phyloP scores from a whole-genome alignment of 1,140 invertebrate genomes.

The Lordiphosa clarofinis region DNA sequence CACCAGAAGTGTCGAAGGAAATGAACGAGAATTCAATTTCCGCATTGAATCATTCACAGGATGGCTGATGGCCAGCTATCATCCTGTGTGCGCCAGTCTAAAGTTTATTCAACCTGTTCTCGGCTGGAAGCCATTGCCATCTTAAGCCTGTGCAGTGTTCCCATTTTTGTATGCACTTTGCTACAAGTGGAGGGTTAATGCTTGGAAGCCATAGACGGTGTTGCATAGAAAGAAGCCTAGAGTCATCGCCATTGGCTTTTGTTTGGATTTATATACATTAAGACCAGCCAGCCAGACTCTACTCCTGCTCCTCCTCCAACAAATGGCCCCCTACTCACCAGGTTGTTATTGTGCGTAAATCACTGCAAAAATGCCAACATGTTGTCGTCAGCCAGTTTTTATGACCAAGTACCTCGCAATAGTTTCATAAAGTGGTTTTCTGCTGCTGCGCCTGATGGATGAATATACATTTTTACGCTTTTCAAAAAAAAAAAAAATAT shows the following conservation, averaged over 20 bases:
- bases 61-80: slow-evolving; percentile 21
- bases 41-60: slow-evolving; percentile 31
- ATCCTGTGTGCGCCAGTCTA: slow-evolving; percentile 35
- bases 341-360: slow-evolving; percentile 37
- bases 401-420: slow-evolving; percentile 17
- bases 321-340: neutral
- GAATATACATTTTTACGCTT: slow-evolving; percentile 1
- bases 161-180: slow-evolving; percentile 5
- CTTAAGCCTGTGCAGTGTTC: slow-evolving; percentile 18
- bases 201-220: slow-evolving; percentile 13
- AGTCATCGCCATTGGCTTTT: slow-evolving; percentile 10
- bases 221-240: slow-evolving; percentile 6
- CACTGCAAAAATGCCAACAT: slow-evolving; percentile 14
- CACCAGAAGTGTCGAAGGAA: slow-evolving; percentile 29
- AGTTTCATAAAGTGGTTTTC: slow-evolving; percentile 12
- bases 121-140: slow-evolving; percentile 13
- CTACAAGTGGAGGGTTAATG: neutral
- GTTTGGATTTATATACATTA: slow-evolving; percentile 1
- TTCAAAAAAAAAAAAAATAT: no score
- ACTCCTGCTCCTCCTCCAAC: neutral
- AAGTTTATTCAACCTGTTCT: slow-evolving; percentile 63
- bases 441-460: neutral
- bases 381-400: slow-evolving; percentile 34
- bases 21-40: slow-evolving; percentile 59
- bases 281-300: neutral